phyloP scores from a whole-genome alignment of 37 sponge, comb jelly and placozoan species.

The Haliclona indistincta region DNA sequence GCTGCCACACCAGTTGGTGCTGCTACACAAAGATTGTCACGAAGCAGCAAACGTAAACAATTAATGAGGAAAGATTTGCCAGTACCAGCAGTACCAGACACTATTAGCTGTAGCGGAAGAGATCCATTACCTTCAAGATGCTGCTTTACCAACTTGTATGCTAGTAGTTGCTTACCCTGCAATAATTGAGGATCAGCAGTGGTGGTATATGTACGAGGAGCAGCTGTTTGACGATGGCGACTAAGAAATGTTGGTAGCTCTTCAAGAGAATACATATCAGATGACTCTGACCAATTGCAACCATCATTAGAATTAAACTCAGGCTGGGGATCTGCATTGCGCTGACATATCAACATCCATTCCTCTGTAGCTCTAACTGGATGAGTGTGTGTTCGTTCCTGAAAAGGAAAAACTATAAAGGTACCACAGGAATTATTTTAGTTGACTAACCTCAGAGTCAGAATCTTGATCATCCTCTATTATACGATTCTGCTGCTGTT shows the following conservation, averaged over 20 bases:
- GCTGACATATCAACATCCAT: slow-evolving; percentile 57
- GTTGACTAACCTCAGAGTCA: no score
- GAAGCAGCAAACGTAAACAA: slow-evolving; percentile 12
- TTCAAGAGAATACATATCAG: slow-evolving; percentile 2
- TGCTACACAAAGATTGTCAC: slow-evolving; percentile 5
- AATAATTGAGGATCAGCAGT: slow-evolving; percentile 15
- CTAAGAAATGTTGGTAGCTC: slow-evolving; percentile 8
- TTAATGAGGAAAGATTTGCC: slow-evolving; percentile 42
- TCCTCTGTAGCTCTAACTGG: slow-evolving; percentile 34
- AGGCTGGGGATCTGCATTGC: slow-evolving; percentile 2
- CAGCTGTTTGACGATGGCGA: background rate
- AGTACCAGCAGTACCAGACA: slow-evolving; percentile 41
- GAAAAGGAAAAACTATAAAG: background rate
- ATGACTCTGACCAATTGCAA: background rate
- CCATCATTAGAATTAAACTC: background rate
- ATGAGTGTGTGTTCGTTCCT: background rate
- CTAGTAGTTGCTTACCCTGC: slow-evolving; percentile 10
- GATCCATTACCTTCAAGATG: slow-evolving; percentile 2
- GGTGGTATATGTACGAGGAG: background rate
- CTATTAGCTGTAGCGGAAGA: slow-evolving; percentile 15
- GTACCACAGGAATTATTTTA: background rate
- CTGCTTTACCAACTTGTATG: slow-evolving; percentile 13
- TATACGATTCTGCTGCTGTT: background rate
- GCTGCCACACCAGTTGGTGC: slow-evolving; percentile 65
- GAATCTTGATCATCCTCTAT: no score